phyloP scores from a whole-genome alignment of 1,140 invertebrate genomes.

The Limonius californicus region DNA sequence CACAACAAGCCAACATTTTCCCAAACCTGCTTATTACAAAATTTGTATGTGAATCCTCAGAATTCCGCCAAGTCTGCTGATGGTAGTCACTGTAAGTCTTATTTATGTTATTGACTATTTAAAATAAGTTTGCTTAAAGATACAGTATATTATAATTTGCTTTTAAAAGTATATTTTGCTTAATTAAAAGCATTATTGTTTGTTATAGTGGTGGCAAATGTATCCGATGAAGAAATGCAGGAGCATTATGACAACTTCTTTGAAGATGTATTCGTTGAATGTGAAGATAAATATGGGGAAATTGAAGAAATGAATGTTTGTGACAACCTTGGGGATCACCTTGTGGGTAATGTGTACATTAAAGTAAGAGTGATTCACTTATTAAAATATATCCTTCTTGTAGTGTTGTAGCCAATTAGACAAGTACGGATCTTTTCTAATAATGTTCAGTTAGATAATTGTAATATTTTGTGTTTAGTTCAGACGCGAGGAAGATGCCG shows the following conservation, averaged over 20 bases:
- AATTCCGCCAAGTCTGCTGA: constrained; percentile 96
- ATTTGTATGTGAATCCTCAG: constrained; percentile 97
- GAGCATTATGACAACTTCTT: constrained; percentile 99
- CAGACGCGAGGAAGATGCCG: constrained; percentile 96
- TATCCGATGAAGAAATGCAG: constrained; percentile 96
- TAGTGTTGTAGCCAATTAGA: too few species aligned
- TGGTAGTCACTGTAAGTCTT: constrained; percentile 82
- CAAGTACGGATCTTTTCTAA: too few species aligned
- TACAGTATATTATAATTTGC: too few species aligned
- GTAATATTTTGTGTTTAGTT: constrained; percentile 59
- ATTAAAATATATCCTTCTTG: too few species aligned
- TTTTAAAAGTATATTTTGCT: too few species aligned
- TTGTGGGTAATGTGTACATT: constrained; percentile 98
- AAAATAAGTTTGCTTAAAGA: too few species aligned
- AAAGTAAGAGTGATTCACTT: too few species aligned
- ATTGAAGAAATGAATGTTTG: constrained; percentile 99
- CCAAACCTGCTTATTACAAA: constrained; percentile 92
- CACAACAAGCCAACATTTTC: constrained; percentile 99
- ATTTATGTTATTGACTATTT: too few species aligned
- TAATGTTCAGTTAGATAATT: not conserved
- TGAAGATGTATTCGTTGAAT: constrained; percentile 98
- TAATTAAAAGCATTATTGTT: too few species aligned
- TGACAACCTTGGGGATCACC: constrained; percentile 96
- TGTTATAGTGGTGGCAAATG: constrained; percentile 79
- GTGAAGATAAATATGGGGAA: constrained; percentile 98